Percentiles rank a stretch among this genome's conserved stretches.
phyloP scores from a whole-genome alignment of 2,797 vertebrate species.

The Hoplostethus atlanticus region DNA sequence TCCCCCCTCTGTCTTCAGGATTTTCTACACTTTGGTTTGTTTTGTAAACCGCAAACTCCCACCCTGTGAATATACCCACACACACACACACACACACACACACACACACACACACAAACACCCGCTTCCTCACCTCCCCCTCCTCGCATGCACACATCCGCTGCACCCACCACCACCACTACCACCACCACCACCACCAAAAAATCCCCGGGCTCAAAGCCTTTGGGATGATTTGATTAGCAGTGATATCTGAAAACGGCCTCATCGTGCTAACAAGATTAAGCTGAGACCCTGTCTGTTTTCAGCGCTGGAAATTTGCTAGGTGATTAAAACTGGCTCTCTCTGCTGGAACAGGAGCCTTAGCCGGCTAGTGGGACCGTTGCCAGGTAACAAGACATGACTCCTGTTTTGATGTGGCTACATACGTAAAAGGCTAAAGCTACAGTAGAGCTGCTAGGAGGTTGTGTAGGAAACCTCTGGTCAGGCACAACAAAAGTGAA shows the following conservation, averaged over 20 bases:
- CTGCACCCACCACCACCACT: constrained; percentile 53
- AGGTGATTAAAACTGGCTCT: constrained; percentile 88
- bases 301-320: constrained; percentile 87
- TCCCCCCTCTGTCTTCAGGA: background rate
- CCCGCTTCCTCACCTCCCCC: constrained; percentile 41
- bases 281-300: constrained; percentile 88
- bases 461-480: constrained; percentile 55
- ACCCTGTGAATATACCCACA: constrained; percentile 15
- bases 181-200: constrained; percentile 47
- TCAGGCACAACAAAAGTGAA: constrained; percentile 45
- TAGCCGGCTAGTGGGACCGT: constrained; percentile 82
- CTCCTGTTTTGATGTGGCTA: constrained; percentile 80
- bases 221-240: constrained; percentile 92
- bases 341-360: constrained; percentile 79
- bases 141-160: constrained; percentile 36
- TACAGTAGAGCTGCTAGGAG: constrained; percentile 50
- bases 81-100: constrained; percentile 41
- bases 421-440: constrained; percentile 63
- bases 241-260: constrained; percentile 92
- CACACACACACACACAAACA: constrained; percentile 61
- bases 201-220: constrained; percentile 79
- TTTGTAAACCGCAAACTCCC: constrained; percentile 20
- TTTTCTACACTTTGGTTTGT: constrained; percentile 24
- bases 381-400: constrained; percentile 89
- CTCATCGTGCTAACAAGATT: constrained; percentile 93